phyloP scores from a whole-genome alignment of 2,888 invertebrate species.

The Alcis repandata region DNA sequence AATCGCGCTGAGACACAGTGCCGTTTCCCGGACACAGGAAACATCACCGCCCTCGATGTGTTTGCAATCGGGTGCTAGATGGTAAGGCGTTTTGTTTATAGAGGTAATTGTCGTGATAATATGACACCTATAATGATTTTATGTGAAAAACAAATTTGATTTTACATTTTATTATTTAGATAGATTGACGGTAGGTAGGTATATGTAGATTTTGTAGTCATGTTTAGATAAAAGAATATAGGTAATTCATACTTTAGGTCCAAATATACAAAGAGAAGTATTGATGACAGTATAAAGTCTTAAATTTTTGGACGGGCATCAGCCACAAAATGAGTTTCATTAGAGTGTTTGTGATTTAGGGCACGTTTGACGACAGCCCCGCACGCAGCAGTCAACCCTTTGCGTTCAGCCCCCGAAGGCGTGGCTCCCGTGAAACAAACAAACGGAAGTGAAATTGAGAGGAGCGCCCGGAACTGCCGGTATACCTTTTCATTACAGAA shows the following conservation, averaged over 20 bases:
- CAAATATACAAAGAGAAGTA: neutral
- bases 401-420: constrained; percentile 73
- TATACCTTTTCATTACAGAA: constrained; percentile 86
- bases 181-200: too few species aligned
- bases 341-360: constrained; percentile 62
- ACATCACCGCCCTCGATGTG: neutral
- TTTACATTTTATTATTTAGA: too few species aligned
- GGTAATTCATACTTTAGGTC: neutral
- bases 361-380: constrained; percentile 68
- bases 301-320: constrained; percentile 15
- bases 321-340: constrained; percentile 44
- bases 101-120: neutral
- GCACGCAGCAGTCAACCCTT: constrained; percentile 71
- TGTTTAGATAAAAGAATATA: neutral
- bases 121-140: too few species aligned
- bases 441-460: constrained; percentile 85
- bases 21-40: constrained; percentile 56
- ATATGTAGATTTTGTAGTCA: neutral
- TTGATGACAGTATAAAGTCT: neutral
- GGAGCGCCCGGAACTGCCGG: constrained; percentile 83
- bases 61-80: neutral
- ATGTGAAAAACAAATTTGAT: too few species aligned
- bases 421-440: constrained; percentile 79
- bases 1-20: constrained; percentile 39
- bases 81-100: neutral